Evolutionary conservation across 2,797 vertebrate species (phyloP).

Genomic region (Prionace glauca): DNA sequence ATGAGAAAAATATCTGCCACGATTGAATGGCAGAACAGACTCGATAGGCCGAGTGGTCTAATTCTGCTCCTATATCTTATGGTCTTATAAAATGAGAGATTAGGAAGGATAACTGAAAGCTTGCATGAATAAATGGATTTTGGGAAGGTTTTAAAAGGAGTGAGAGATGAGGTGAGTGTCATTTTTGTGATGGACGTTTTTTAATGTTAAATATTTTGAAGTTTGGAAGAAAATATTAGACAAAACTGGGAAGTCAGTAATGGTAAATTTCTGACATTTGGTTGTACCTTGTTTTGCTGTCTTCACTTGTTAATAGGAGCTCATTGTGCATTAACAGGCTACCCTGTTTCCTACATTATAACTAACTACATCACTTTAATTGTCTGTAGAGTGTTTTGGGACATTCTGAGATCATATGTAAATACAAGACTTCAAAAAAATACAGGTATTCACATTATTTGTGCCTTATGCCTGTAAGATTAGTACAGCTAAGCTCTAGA

Average conservation of each 20-base stretch:
- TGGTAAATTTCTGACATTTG: not conserved
- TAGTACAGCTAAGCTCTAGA: too few species aligned
- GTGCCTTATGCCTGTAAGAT: not conserved
- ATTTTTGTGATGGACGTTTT: not conserved
- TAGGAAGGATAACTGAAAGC: too few species aligned
- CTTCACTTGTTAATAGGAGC: too few species aligned
- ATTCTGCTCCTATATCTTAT: too few species aligned
- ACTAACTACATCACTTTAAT: too few species aligned
- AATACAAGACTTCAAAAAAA: not conserved
- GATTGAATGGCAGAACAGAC: too few species aligned
- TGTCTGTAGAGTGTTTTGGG: too few species aligned
- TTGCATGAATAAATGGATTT: not conserved
- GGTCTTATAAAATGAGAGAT: not conserved
- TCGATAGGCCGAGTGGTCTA: too few species aligned
- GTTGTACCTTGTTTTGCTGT: not conserved
- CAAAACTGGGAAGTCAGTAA: not conserved
- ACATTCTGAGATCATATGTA: not conserved
- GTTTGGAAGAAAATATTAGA: not conserved
- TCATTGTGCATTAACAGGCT: too few species aligned
- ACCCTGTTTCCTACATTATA: too few species aligned
- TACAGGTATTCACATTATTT: too few species aligned
- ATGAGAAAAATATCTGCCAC: too few species aligned
- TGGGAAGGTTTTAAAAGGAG: not conserved
- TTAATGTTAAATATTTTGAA: not conserved
- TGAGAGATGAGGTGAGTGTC: not conserved